Evolutionary conservation across 1,140 invertebrate genomes (phyloP).

Genomic region (Palaemon carinicauda): DNA sequence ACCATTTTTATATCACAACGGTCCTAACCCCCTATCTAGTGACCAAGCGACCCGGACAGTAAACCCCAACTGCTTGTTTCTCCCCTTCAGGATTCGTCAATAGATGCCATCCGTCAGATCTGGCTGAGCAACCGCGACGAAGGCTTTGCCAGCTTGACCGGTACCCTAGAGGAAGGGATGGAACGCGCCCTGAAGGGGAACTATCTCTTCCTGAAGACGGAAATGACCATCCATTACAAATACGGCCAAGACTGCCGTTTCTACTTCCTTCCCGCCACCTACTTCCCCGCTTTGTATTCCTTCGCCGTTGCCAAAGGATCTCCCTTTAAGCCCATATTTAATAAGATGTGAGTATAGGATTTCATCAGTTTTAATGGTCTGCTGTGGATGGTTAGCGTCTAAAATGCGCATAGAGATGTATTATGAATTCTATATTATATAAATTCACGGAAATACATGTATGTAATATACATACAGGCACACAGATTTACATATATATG

Average conservation of each 20-base stretch:
- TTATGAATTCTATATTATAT: background rate
- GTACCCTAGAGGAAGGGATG: background rate
- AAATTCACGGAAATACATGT: background rate
- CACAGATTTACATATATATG: background rate
- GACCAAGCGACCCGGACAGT: background rate
- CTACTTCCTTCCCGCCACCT: background rate
- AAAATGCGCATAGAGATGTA: background rate
- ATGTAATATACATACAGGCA: too few species aligned
- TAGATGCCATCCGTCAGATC: background rate
- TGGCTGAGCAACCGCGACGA: background rate
- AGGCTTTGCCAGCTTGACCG: background rate
- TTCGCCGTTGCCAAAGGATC: constrained; percentile 26
- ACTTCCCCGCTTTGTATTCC: background rate
- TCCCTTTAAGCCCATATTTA: constrained; percentile 12
- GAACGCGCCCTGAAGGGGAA: background rate
- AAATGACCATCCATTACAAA: background rate
- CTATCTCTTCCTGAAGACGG: constrained; percentile 14
- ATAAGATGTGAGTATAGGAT: constrained; percentile 17
- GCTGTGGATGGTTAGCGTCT: background rate
- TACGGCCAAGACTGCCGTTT: constrained; percentile 27
- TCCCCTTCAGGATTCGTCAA: background rate
- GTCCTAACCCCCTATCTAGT: too few species aligned
- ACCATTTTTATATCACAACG: too few species aligned
- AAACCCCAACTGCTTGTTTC: too few species aligned
- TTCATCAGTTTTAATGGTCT: background rate